phyloP scores from a whole-genome alignment of 2,888 invertebrate genomes.

The Aphodius sticticus region DNA sequence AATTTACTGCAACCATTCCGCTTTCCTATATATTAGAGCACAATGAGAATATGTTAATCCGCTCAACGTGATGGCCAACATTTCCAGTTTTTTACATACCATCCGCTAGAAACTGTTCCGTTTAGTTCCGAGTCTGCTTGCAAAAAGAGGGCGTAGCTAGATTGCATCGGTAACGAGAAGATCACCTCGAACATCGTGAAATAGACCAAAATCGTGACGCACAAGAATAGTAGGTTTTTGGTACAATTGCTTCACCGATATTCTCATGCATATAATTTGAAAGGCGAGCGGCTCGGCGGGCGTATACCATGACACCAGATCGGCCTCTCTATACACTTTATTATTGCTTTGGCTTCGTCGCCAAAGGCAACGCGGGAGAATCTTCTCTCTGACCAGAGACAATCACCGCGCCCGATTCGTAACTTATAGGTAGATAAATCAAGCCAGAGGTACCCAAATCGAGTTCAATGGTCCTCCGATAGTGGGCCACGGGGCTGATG shows the following conservation, averaged over 20 bases:
- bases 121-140: not conserved
- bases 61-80: not conserved
- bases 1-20: no score
- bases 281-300: not conserved
- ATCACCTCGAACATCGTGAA: not conserved
- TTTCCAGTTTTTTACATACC: not conserved
- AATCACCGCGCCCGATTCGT: not conserved
- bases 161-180: not conserved
- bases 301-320: no score
- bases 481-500: not conserved
- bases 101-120: not conserved
- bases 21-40: no score
- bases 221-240: conserved; percentile 25
- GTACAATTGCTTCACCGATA: conserved; percentile 17
- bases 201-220: conserved; percentile 13
- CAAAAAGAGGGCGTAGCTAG: not conserved
- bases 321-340: not conserved
- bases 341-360: not conserved
- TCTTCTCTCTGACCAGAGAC: not conserved
- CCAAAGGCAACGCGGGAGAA: not conserved
- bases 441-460: conserved; percentile 4
- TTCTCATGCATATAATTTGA: conserved; percentile 14
- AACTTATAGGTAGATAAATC: not conserved
- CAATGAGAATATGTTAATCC: not conserved
- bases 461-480: not conserved